Evolutionary conservation across 2,888 invertebrate species (phyloP).

Genomic region (Actias luna): DNA sequence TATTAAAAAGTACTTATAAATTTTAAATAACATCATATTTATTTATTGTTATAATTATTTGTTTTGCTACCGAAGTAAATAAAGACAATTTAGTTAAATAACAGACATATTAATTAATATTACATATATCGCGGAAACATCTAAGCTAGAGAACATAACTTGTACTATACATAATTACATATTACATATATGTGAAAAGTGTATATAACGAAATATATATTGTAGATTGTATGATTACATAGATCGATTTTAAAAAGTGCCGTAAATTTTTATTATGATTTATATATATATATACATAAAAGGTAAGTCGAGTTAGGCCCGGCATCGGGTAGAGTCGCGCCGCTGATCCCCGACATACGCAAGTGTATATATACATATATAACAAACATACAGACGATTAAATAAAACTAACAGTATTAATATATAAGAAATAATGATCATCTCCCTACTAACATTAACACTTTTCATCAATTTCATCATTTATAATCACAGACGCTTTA

Average conservation of each 20-base stretch:
- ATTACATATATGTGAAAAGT: constrained; percentile 19
- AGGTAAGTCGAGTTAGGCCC: constrained; percentile 36
- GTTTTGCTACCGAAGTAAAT: no score
- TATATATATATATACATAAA: constrained; percentile 48
- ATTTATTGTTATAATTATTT: no score
- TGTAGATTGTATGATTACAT: constrained; percentile 19
- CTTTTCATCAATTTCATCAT: constrained; percentile 76
- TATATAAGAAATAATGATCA: constrained; percentile 55
- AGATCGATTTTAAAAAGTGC: constrained; percentile 43
- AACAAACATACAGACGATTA: constrained; percentile 23
- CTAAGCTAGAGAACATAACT: constrained; percentile 43
- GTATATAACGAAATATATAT: neutral
- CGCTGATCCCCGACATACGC: constrained; percentile 24
- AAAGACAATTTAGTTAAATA: neutral
- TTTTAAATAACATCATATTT: no score
- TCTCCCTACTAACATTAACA: constrained; percentile 68
- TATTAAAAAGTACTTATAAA: no score
- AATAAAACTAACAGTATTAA: constrained; percentile 58
- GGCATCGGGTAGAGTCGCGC: constrained; percentile 24
- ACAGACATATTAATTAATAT: neutral
- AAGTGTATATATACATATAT: constrained; percentile 22
- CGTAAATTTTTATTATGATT: constrained; percentile 42
- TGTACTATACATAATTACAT: constrained; percentile 37
- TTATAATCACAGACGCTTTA: constrained; percentile 82
- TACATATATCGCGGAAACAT: constrained; percentile 33